Evolutionary conservation across 1,140 invertebrate genomes (phyloP).

Genomic region (Ectropis grisescens): DNA sequence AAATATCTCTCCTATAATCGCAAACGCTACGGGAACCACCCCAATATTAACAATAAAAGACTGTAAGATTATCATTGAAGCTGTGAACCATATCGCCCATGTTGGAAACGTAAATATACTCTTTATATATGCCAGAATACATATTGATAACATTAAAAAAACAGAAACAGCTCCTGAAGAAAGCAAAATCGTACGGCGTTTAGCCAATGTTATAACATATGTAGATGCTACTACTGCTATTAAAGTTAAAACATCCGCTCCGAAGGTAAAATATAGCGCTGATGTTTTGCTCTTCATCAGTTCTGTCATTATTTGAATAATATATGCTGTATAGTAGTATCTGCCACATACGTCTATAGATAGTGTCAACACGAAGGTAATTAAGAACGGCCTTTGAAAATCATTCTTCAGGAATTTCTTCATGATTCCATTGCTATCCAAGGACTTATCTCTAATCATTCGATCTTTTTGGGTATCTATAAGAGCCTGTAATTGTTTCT

Average conservation of each 20-base stretch:
- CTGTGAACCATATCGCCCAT: no score
- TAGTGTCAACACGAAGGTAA: slow-evolving; percentile 17
- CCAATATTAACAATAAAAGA: slow-evolving; percentile 23
- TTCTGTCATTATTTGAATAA: slow-evolving; percentile 25
- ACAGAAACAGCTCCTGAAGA: slow-evolving; percentile 14
- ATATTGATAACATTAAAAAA: slow-evolving; percentile 21
- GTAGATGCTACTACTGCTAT: slow-evolving; percentile 16
- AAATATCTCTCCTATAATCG: slow-evolving; percentile 30
- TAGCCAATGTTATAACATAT: slow-evolving; percentile 16
- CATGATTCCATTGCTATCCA: background rate
- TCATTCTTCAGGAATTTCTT: slow-evolving; percentile 12
- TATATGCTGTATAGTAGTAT: slow-evolving; percentile 24
- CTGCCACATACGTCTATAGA: slow-evolving; percentile 24
- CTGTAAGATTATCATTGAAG: slow-evolving; percentile 19
- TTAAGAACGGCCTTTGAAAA: slow-evolving; percentile 23
- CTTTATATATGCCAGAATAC: slow-evolving; percentile 18
- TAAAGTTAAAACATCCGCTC: slow-evolving; percentile 20
- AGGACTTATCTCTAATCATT: background rate
- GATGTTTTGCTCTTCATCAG: slow-evolving; percentile 19
- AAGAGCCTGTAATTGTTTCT: background rate
- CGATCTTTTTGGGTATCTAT: background rate
- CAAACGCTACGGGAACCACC: slow-evolving; percentile 22
- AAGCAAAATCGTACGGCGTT: slow-evolving; percentile 24
- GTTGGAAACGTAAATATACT: background rate
- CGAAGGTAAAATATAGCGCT: slow-evolving; percentile 24